These are phyloP conservation scores for Coendou prehensilis DNA, from an alignment of 2,797 vertebrate species.

Conservation along the genomic window DNA sequence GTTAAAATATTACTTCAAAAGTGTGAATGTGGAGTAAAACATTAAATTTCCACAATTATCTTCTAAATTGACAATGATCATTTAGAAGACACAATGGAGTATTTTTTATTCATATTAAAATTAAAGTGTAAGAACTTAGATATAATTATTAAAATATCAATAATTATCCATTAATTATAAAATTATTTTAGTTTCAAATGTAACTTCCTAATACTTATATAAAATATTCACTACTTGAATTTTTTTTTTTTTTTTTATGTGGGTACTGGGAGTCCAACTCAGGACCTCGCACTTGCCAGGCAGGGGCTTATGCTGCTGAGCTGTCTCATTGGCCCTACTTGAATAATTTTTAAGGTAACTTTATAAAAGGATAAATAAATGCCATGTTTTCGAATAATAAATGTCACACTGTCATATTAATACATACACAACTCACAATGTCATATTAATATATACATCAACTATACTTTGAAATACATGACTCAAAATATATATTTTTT, in stretches of 20 bases:
- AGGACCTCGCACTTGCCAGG: no score
- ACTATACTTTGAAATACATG: background rate
- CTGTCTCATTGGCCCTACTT: background rate
- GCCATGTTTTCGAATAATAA: no score
- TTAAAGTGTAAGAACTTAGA: background rate
- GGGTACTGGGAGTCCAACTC: no score
- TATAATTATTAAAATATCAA: background rate
- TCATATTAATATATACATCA: background rate
- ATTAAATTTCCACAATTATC: background rate
- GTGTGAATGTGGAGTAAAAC: background rate
- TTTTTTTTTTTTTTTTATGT: no score
- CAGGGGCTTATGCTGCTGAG: no score
- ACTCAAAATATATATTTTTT: background rate
- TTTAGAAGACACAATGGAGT: background rate
- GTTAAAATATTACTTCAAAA: background rate
- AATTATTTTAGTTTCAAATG: background rate
- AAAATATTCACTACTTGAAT: background rate
- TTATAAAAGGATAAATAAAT: background rate
- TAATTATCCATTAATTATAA: background rate
- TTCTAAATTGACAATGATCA: background rate
- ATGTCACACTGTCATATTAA: background rate
- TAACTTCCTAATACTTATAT: background rate
- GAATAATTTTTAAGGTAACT: background rate
- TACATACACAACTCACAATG: background rate
- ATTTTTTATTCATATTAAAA: background rate